Percentiles rank a stretch among this genome's conserved stretches.
phyloP scores from a whole-genome alignment of 2,888 invertebrate species.

The Gasteruption jaculator region DNA sequence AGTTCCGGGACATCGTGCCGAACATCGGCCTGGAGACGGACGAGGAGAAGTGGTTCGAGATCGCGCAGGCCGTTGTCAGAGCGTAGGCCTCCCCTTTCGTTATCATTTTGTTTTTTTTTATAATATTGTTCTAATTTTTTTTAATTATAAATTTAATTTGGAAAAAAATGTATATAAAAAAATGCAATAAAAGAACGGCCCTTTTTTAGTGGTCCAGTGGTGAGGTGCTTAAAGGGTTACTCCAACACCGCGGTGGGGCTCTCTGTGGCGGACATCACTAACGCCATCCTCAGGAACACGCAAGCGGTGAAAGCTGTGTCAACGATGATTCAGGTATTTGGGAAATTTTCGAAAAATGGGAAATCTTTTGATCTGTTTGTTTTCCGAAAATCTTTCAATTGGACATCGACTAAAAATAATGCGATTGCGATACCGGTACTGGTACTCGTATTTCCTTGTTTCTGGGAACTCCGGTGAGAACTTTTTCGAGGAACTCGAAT shows the following conservation, averaged over 20 bases:
- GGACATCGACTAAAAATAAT: not conserved
- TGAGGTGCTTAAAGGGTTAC: constrained; percentile 57
- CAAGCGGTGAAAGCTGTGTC: constrained; percentile 52
- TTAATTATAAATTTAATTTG: not conserved
- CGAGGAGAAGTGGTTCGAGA: constrained; percentile 54
- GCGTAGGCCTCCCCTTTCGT: constrained; percentile 29
- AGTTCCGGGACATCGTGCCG: constrained; percentile 53
- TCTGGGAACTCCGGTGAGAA: too few species aligned
- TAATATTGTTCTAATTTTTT: not conserved
- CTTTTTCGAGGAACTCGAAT: too few species aligned
- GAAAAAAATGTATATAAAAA: too few species aligned
- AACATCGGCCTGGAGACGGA: constrained; percentile 52
- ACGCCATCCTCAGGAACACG: constrained; percentile 50
- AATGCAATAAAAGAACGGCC: not conserved
- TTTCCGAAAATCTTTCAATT: not conserved
- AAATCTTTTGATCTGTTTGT: not conserved
- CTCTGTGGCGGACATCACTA: constrained; percentile 52
- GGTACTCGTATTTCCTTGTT: too few species aligned
- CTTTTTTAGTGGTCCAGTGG: constrained; percentile 53
- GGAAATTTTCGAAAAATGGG: not conserved
- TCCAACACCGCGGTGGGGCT: constrained; percentile 57
- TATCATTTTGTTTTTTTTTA: not conserved
- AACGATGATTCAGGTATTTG: constrained; percentile 51
- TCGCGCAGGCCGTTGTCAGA: constrained; percentile 54
- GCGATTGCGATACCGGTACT: not conserved